Evolutionary conservation across 1,140 invertebrate genomes (phyloP).

Genomic region (Platyscapa corneri): DNA sequence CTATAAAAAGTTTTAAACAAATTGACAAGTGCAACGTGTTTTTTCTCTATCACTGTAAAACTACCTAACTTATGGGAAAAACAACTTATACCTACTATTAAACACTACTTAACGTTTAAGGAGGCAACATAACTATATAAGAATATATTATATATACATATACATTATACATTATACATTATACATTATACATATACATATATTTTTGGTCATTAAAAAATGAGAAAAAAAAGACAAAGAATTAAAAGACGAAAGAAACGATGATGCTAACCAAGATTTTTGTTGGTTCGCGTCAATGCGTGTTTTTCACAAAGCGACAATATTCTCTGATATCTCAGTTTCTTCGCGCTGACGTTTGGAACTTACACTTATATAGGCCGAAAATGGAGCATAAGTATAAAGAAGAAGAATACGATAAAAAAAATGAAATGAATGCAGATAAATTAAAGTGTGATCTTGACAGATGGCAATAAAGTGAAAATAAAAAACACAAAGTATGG

Average conservation of each 20-base stretch:
- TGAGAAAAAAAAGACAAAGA: conserved; percentile 47
- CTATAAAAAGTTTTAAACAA: conserved; percentile 40
- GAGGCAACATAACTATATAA: conserved; percentile 71
- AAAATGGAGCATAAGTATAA: conserved; percentile 26
- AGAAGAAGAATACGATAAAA: background rate
- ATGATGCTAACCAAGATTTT: conserved; percentile 68
- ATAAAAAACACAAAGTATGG: conserved; percentile 3
- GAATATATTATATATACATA: conserved; percentile 68
- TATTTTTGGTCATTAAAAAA: conserved; percentile 75
- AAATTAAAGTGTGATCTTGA: background rate
- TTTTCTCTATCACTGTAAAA: conserved; percentile 74
- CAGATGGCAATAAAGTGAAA: background rate
- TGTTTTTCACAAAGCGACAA: conserved; percentile 73
- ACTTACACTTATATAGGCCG: conserved; percentile 48
- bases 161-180: too few species aligned
- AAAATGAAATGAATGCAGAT: background rate
- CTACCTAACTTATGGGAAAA: conserved; percentile 65
- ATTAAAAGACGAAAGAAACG: conserved; percentile 52
- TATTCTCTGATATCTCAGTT: conserved; percentile 72
- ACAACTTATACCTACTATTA: conserved; percentile 71
- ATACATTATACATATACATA: conserved; percentile 72
- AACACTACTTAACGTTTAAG: conserved; percentile 73
- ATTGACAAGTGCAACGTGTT: conserved; percentile 67
- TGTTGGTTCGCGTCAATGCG: conserved; percentile 65
- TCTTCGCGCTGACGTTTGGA: conserved; percentile 61